phyloP scores from a whole-genome alignment of 1,140 invertebrate species.

The Drosophila pachea region DNA sequence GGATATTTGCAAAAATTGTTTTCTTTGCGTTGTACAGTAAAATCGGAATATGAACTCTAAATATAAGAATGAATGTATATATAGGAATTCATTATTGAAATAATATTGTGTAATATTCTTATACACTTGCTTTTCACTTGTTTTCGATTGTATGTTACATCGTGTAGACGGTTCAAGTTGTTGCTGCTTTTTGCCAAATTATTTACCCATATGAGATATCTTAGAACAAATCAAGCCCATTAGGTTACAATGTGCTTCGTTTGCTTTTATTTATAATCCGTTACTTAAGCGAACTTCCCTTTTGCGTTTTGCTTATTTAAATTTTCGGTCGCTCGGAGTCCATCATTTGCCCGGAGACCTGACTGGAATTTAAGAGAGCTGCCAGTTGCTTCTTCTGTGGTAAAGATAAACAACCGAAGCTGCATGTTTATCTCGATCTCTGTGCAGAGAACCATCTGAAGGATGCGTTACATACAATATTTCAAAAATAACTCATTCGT shows the following conservation, averaged over 20 bases:
- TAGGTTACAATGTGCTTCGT: no score
- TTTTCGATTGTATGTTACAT: no score
- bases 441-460: constrained; percentile 7
- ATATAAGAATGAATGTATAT: neutral
- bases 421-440: constrained; percentile 12
- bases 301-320: constrained; percentile 53
- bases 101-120: no score
- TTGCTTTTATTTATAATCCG: constrained; percentile 58
- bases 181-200: no score
- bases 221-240: no score
- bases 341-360: constrained; percentile 43
- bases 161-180: no score
- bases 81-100: neutral
- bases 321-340: constrained; percentile 50
- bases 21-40: neutral
- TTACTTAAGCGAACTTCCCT: constrained; percentile 57
- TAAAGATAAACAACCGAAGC: constrained; percentile 52
- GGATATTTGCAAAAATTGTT: neutral
- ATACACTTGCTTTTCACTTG: no score
- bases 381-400: constrained; percentile 44
- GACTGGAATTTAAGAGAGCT: constrained; percentile 53
- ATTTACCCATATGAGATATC: no score
- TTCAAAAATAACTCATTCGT: no score
- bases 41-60: neutral
- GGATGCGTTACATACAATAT: neutral